Base-by-base conservation (phyloP, 2,113 vertebrate species). In the Rhombomys opimus region DNA sequence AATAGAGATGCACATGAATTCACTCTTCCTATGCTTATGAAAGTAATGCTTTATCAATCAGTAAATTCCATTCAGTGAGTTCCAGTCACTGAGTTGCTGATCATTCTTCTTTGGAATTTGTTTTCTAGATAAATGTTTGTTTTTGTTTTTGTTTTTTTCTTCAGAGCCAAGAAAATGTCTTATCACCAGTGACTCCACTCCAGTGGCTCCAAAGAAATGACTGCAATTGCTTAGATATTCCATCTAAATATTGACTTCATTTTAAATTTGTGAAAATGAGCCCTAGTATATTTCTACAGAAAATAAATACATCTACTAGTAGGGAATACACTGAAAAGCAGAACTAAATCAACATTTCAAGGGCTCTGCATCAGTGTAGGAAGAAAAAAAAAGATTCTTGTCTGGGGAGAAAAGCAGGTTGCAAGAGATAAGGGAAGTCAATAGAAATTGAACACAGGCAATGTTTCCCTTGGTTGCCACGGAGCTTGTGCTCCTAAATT, bases 371-470 rank as follows among this genome's bases (percentile, higher is more conserved):
- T 67, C n/a, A 91, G n/a, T 92, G 57, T 9, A 27, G 23, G 25
- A 84, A 61, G 35, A 59, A 82, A 95, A 89, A 95, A 89, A 38
- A 73, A 8, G 3, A 91, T 92, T 0, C 15, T 87, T 96, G 68
- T 38, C 65, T 90, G 18, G 52, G 61, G 20, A 87, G n/a, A 91
- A 75, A 25, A 93, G 17, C 38, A 63, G 72, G 23, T n/a, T n/a
- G 46, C 59, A 70, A 86, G 67, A 91, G 59, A 78, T 50, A 91
- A 89, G 5, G 4, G 5, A 85, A 57, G 7, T 78, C 89, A 91
- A 50, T 52, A 93, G 76, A 87, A 94, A 82, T 22, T 81, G 59
- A 93, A 87, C 57, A 41, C 27, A 59, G 68, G 57, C n/a, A 61
- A 0, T 54, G 41, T 38, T 94, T 84, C 63, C 27, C 41, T 32